A percentile compares a stretch with the other conserved stretches of the same genome.
Evolutionary conservation across 2,888 invertebrate species (phyloP).

Genomic region (Rutpela maculata): DNA sequence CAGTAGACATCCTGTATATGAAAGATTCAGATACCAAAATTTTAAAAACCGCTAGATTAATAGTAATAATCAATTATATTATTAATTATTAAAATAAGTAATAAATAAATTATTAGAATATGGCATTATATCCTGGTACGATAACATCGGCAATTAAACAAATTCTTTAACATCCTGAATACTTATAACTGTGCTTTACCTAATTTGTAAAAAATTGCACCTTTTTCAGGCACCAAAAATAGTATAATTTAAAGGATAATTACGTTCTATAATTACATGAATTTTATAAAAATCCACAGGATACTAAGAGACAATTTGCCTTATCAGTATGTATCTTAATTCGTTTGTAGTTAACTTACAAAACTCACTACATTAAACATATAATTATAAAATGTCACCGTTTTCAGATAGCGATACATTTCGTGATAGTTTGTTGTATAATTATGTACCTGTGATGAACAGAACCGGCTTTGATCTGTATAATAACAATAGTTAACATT

Average conservation of each 20-base stretch:
- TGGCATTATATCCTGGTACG: constrained; percentile 10
- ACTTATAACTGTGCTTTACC: constrained; percentile 21
- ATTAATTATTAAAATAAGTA: background rate
- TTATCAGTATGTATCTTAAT: constrained; percentile 67
- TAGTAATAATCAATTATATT: too few species aligned
- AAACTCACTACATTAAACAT: constrained; percentile 56
- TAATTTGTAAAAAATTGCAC: constrained; percentile 47
- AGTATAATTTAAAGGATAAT: constrained; percentile 49
- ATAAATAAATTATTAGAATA: background rate
- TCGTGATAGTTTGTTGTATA: constrained; percentile 52
- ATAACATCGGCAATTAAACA: constrained; percentile 16
- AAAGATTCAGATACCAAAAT: too few species aligned
- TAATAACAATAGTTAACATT: too few species aligned
- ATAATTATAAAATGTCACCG: constrained; percentile 63
- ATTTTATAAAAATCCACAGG: constrained; percentile 58
- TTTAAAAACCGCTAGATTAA: too few species aligned
- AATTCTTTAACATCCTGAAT: constrained; percentile 11
- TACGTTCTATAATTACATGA: constrained; percentile 48
- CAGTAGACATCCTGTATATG: too few species aligned
- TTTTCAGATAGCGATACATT: constrained; percentile 56
- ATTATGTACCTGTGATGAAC: constrained; percentile 44
- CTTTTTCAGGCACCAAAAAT: constrained; percentile 1
- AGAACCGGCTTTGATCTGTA: constrained; percentile 36
- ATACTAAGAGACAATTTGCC: constrained; percentile 63
- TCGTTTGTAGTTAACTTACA: constrained; percentile 61